These are phyloP conservation scores for Esperia sulphurella DNA, from an alignment of 2,888 invertebrate genomes.

Conservation along the genomic window DNA sequence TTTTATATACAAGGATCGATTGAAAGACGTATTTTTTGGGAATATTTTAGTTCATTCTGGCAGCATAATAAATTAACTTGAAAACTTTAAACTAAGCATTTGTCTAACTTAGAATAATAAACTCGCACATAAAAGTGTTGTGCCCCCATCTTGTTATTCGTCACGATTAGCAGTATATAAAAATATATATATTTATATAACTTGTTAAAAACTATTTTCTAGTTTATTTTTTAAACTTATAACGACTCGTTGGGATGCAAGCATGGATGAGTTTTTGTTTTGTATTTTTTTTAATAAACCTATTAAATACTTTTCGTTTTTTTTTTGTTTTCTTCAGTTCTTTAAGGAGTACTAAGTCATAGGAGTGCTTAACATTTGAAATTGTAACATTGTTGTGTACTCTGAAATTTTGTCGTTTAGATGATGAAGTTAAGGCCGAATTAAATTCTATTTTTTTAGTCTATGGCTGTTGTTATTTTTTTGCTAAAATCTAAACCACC, in stretches of 20 bases:
- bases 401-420: constrained; percentile 45
- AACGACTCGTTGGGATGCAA: constrained; percentile 58
- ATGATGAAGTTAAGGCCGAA: constrained; percentile 51
- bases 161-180: constrained; percentile 35
- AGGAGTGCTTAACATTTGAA: background rate
- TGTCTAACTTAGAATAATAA: constrained; percentile 21
- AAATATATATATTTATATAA: constrained; percentile 50
- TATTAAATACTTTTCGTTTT: constrained; percentile 58
- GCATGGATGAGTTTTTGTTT: constrained; percentile 63
- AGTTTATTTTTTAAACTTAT: constrained; percentile 58
- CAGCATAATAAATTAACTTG: constrained; percentile 32
- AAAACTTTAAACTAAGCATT: constrained; percentile 30
- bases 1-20: constrained; percentile 50
- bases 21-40: constrained; percentile 53
- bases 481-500: no score
- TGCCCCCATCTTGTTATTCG: constrained; percentile 32
- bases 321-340: constrained; percentile 35
- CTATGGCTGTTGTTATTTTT: constrained; percentile 41
- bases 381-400: constrained; percentile 40
- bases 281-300: constrained; percentile 73
- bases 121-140: constrained; percentile 23
- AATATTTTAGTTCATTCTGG: constrained; percentile 43
- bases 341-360: background rate
- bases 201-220: constrained; percentile 60
- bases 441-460: constrained; percentile 72